Evolutionary conservation across 1,140 invertebrate species (phyloP).

Genomic region (Pachypeltis micranthus): DNA sequence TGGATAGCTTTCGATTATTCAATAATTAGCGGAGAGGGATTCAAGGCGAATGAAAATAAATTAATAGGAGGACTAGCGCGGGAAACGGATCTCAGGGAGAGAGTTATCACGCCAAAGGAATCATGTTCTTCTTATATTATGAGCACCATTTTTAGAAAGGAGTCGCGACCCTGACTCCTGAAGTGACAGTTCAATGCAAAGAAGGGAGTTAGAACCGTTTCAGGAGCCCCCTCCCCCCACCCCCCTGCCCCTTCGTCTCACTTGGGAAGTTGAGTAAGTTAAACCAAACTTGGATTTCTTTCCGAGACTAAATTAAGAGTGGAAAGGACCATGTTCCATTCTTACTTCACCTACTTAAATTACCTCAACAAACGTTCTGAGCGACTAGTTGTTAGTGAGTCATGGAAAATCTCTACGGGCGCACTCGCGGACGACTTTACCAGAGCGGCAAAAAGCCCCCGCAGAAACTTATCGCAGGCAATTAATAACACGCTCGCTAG

Average conservation of each 20-base stretch:
- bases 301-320: background rate
- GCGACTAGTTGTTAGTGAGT: background rate
- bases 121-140: no score
- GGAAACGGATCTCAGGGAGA: no score
- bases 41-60: no score
- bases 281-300: background rate
- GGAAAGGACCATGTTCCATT: background rate
- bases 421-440: no score
- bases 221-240: no score
- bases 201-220: background rate
- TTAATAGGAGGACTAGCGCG: no score
- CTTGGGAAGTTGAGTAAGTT: background rate
- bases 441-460: background rate
- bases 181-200: background rate
- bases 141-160: background rate
- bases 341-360: background rate
- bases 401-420: background rate
- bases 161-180: background rate
- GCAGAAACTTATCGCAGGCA: background rate
- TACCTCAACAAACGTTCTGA: background rate
- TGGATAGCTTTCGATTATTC: no score
- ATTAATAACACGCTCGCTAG: background rate
- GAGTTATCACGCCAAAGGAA: no score
- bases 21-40: no score
- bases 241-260: no score